Base-by-base conservation (phyloP, 2,797 vertebrate genomes). In the Psittacula derbiana region DNA sequence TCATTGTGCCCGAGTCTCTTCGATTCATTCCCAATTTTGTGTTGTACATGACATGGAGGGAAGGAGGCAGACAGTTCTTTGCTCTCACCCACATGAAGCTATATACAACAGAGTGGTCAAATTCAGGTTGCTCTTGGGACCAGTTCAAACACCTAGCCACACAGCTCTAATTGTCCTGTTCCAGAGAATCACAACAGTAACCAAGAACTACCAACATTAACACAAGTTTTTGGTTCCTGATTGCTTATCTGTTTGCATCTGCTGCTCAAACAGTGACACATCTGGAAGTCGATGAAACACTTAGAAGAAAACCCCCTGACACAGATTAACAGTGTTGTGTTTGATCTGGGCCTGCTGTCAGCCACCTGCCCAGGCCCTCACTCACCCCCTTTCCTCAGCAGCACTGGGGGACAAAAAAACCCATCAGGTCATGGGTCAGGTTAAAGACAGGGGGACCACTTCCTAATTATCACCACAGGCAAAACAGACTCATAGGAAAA, bases 321-420 rank as follows among this genome's bases (percentile, higher is more conserved):
- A 5, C 21, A 84, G 52, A 60, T 46, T 16, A 28, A 47, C 4
- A 1, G 0, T 20, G 8, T 8, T 46, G 33, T 47, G 28, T 28
- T 28, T 49, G 53, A 49, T 19, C 69, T 12, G 13, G 23, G 41
- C 11, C 4, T 5, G 57, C 44, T 52, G 36, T 5, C 24, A 31
- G 25, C 31, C 21, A 10, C 15, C 21, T 1, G 0, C 50, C 44
- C 38, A 44, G 46, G 4, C 3, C 2, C 58, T 33, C 23, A 0
- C 16, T 66, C 12, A 24, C 6, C n/a, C 23, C 12, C 11, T 11
- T 25, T 25, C n/a, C 38, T 62, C 27, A 38, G 12, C 66, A 38
- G 10, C 23, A 31, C 44, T 13, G 19, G 16, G 19, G 27, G 27
- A 41, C 11, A 15, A 66, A 44, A 70, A 36, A 15, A 30, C 11